Conservation (phyloP, 1,140 invertebrate species). For the Halesus radiatus region DNA sequence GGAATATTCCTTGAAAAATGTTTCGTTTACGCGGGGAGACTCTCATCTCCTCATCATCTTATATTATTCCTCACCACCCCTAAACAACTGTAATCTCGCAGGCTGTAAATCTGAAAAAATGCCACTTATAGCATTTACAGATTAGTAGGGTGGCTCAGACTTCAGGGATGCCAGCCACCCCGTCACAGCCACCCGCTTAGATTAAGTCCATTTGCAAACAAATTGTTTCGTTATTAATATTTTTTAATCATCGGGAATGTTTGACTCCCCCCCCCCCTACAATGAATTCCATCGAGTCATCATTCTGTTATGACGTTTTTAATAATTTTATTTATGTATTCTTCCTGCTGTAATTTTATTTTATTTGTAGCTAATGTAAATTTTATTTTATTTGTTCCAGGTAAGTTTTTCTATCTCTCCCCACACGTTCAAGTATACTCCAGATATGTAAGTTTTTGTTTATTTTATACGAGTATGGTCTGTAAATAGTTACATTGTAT, state of each 20-base stretch:
- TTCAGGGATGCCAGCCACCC: neutral
- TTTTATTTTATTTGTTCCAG: neutral
- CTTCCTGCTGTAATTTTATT: too few relatives aligned
- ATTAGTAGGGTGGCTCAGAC: conserved; percentile 47
- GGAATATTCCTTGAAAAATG: conserved; percentile 34
- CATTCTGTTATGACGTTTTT: too few relatives aligned
- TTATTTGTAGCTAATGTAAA: too few relatives aligned
- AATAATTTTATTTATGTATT: too few relatives aligned
- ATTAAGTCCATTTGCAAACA: conserved; percentile 43
- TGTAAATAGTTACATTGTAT: too few relatives aligned
- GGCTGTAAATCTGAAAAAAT: conserved; percentile 55
- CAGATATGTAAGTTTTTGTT: too few relatives aligned
- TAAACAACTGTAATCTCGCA: conserved; percentile 38
- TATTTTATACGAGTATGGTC: too few relatives aligned
- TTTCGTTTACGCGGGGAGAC: conserved; percentile 31
- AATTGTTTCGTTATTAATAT: conserved; percentile 53
- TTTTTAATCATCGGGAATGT: conserved; percentile 17
- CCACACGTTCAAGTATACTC: too few relatives aligned
- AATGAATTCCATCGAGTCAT: too few relatives aligned
- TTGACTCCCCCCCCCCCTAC: too few relatives aligned
- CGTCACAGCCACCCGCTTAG: neutral
- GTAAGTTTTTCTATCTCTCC: neutral
- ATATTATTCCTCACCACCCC: conserved; percentile 16
- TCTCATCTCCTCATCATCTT: conserved; percentile 23
- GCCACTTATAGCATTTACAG: conserved; percentile 51